Base-by-base conservation (phyloP, 2,113 vertebrate species). In the Circaetus gallicus region DNA sequence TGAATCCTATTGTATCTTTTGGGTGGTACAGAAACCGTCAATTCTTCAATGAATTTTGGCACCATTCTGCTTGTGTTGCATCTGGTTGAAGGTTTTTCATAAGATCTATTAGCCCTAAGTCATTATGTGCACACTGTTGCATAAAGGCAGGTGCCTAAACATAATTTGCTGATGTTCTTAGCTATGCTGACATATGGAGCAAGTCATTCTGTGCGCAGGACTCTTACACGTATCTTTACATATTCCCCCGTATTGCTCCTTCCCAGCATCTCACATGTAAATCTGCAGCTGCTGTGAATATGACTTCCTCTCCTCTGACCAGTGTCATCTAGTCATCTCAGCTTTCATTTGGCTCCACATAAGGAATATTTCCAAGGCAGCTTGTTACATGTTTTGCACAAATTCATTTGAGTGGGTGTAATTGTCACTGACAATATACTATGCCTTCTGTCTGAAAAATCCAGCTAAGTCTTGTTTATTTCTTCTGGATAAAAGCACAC, bases 131-230 rank as follows among this genome's bases (percentile, higher is more conserved):
- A 74, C 32, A 29, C 22, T 40, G 20, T 79, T 82, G 34, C 55
- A 26, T 66, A 84, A 50, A 87, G 45, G 56, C 32, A 58, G 42
- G 20, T 74, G 14, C 73, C 78, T 85, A 71, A 91, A 67, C n/a
- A 19, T 59, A 63, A n/a, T 74, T 63, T 84, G 25, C 47, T 79
- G 43, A n/a, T 85, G 50, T 22, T 74, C 12, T 67, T 71, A 67
- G 65, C 38, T 76, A 7, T 71, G 78, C n/a, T 67, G 61, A 69
- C 18, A 14, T 58, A 34, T 21, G 20, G 47, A 87, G 9, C 17
- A 76, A 82, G 14, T 43, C 0, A 20, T 50, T 86, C 49, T 5
- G 3, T 50, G 25, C 0, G 0, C 55, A 36, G 16, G 15, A 74
- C 34, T 4, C 50, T 85, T 73, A 58, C 18, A 52, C 0, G 0